These are phyloP conservation scores for Scaptomyza parva DNA, from an alignment of 2,888 invertebrate genomes.

Conservation along the genomic window DNA sequence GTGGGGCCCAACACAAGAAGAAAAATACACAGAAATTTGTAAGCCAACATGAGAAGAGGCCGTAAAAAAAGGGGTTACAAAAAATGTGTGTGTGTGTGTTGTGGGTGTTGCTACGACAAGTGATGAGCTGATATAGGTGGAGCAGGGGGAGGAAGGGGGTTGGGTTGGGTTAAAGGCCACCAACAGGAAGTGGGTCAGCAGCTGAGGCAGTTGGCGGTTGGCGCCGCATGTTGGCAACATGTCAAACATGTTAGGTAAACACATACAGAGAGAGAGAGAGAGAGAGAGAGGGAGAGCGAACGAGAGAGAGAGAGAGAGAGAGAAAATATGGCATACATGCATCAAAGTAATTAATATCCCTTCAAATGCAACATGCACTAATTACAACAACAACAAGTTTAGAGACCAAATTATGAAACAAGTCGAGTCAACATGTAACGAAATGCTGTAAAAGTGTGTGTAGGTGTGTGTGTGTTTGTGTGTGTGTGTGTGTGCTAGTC, in stretches of 20 bases:
- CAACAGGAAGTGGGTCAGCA: constrained; percentile 66
- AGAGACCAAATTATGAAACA: constrained; percentile 36
- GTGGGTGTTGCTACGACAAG: neutral
- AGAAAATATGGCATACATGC: constrained; percentile 40
- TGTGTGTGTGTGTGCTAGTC: constrained; percentile 22
- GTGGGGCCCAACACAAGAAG: constrained; percentile 19
- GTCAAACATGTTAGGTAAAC: constrained; percentile 57
- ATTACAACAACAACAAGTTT: constrained; percentile 66
- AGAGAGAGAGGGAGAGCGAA: no score
- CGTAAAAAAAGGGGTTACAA: neutral
- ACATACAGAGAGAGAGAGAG: constrained; percentile 17
- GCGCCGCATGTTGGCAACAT: constrained; percentile 57
- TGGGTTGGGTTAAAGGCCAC: constrained; percentile 14
- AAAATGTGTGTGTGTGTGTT: neutral
- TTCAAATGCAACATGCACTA: constrained; percentile 78
- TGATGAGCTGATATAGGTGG: neutral
- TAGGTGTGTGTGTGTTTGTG: constrained; percentile 11
- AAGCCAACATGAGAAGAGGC: constrained; percentile 16
- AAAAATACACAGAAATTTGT: constrained; percentile 30
- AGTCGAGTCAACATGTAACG: constrained; percentile 18
- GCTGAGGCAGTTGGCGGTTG: constrained; percentile 39
- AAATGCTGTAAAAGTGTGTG: constrained; percentile 10
- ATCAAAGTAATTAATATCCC: constrained; percentile 79
- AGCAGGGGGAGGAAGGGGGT: neutral
- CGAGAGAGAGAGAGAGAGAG: no score